Percentiles rank a stretch among this genome's conserved stretches.
Conservation (phyloP, 2,797 vertebrate species). For the Cirrhinus molitorella region DNA sequence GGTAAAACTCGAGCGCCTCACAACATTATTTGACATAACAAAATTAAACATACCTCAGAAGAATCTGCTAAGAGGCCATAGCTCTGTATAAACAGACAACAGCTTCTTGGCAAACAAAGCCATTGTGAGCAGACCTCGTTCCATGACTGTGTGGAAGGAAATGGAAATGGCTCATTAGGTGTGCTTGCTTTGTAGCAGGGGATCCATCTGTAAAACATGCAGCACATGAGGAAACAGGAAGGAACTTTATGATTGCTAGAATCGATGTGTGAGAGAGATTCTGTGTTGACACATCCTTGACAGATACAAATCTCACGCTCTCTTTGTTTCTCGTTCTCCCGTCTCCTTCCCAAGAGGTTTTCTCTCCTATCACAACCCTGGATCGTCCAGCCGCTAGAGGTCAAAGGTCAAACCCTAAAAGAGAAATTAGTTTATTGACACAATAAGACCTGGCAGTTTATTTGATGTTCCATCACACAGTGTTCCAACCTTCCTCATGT, state of each 20-base stretch:
- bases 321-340: slow-evolving; percentile 20
- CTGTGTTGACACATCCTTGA: slow-evolving; percentile 26
- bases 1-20: slow-evolving; percentile 38
- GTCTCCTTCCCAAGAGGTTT: slow-evolving; percentile 59
- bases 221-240: slow-evolving; percentile 47
- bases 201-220: slow-evolving; percentile 52
- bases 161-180: slow-evolving; percentile 51
- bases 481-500: slow-evolving; percentile 71
- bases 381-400: slow-evolving; percentile 71
- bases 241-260: slow-evolving; percentile 32
- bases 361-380: slow-evolving; percentile 62
- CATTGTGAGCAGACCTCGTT: slow-evolving; percentile 30
- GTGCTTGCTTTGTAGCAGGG: slow-evolving; percentile 40
- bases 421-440: slow-evolving; percentile 85
- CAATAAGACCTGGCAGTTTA: slow-evolving; percentile 84
- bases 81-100: slow-evolving; percentile 29
- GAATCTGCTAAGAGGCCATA: background rate
- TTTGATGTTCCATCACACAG: slow-evolving; percentile 78
- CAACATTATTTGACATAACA: background rate
- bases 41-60: slow-evolving; percentile 5
- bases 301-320: background rate
- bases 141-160: slow-evolving; percentile 39
- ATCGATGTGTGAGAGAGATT: slow-evolving; percentile 19
- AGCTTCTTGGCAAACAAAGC: slow-evolving; percentile 39
- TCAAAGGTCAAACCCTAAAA: slow-evolving; percentile 79